Base-by-base conservation (phyloP, 2,113 vertebrate genomes). In the Anthoscopus minutus region DNA sequence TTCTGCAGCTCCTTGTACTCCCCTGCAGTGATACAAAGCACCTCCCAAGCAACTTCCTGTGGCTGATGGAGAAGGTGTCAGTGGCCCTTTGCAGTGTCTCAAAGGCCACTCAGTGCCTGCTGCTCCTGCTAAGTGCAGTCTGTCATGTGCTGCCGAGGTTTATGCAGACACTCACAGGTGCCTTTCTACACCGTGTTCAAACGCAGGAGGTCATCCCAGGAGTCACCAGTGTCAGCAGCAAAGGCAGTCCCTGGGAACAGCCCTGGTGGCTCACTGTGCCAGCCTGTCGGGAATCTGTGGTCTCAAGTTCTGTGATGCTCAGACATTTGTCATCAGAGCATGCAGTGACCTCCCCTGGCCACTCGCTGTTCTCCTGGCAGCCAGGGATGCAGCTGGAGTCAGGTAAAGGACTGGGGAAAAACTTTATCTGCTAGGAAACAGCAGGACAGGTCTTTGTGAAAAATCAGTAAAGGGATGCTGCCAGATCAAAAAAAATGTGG, bases 311-410 rank as follows among this genome's bases (percentile, higher is more conserved):
- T 13, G 65, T 16, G 77, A 60, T 30, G 61, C 27, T 67, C 79
- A 42, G 20, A 11, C 53, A 66, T 61, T 48, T 54, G 80, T 28
- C 30, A 62, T 25, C 48, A 22, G 50, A 70, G 48, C 17, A 1
- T 0, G 12, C 20, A 10, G 10, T 48, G 82, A 80, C 50, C 70
- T 69, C 35, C 69, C 58, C 20, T 13, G 11, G 10, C 50, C 16
- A 17, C 40, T 44, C 2, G 0, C 28, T 10, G 54, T 33, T 44
- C 11, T 21, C 15, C 16, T 0, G 0, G 45, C 4, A 0, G 9
- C 13, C 18, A 22, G 18, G 60, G 50, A 60, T 15, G 17, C 37
- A 31, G 53, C 54, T 37, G 37, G 17, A 38, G 25, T 28, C 61
- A 64, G 72, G 57, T 4, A 23, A 23, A 42, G 24, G 73, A 92